Conservation (phyloP, 2,113 vertebrate genomes). For the Hylia prasina region DNA sequence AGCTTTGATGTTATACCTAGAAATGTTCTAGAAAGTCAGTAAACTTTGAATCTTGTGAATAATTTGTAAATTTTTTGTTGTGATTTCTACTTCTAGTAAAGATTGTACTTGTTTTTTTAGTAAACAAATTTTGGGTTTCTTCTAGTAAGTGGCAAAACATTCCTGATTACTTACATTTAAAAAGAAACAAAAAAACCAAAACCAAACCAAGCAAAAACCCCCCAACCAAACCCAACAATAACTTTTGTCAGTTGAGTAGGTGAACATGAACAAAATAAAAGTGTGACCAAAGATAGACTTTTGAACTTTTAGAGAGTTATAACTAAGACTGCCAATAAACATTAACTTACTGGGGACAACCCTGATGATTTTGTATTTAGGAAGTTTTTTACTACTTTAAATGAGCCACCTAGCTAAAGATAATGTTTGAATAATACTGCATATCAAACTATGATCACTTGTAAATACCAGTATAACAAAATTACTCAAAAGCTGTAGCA, state of each 20-base stretch:
- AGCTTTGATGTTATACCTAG: background rate
- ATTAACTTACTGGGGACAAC: background rate
- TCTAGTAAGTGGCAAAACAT: background rate
- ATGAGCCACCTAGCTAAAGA: background rate
- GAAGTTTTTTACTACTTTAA: background rate
- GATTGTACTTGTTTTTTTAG: background rate
- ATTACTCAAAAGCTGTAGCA: background rate
- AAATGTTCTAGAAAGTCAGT: background rate
- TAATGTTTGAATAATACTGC: background rate
- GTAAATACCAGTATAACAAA: background rate
- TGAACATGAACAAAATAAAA: background rate
- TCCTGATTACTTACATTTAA: background rate
- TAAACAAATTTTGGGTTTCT: background rate
- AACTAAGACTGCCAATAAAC: background rate
- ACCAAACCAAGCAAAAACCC: background rate
- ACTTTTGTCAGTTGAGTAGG: background rate
- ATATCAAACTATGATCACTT: background rate
- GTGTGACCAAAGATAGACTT: background rate
- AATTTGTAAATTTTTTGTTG: background rate
- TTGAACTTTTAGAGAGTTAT: background rate
- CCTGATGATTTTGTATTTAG: background rate
- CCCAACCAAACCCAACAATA: background rate
- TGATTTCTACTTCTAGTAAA: conserved; percentile 4
- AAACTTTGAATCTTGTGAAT: conserved; percentile 7
- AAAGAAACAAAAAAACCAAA: background rate